phyloP scores from a whole-genome alignment of 2,797 vertebrate species.

The Alfaro cultratus region DNA sequence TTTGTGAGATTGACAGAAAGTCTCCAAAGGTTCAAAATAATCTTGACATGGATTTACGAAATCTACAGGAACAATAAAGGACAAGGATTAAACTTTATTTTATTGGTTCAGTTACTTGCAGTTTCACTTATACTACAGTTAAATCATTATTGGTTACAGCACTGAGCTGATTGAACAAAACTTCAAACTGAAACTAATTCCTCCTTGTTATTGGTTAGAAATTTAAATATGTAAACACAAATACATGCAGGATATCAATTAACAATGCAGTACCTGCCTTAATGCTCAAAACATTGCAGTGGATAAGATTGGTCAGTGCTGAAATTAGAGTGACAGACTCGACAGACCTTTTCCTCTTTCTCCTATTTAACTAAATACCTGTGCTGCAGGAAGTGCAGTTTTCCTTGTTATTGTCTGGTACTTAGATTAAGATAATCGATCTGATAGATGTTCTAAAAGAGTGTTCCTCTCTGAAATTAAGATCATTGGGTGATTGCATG shows the following conservation, averaged over 20 bases:
- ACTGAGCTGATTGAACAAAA: not conserved
- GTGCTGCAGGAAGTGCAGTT: not conserved
- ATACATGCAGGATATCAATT: not conserved
- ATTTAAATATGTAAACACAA: not conserved
- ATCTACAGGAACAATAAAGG: not conserved
- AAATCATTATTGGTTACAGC: not conserved
- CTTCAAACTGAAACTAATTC: not conserved
- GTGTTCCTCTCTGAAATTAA: not conserved
- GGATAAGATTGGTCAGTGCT: not conserved
- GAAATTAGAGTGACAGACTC: not conserved
- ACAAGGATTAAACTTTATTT: too few relatives aligned
- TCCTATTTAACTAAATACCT: not conserved
- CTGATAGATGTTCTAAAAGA: not conserved
- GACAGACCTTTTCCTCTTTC: too few relatives aligned
- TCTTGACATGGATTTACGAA: not conserved
- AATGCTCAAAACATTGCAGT: not conserved
- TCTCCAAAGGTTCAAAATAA: not conserved
- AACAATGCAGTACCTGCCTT: conserved; percentile 6
- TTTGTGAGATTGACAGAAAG: not conserved
- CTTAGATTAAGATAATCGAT: not conserved
- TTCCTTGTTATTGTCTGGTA: not conserved
- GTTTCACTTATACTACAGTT: not conserved
- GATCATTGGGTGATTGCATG: not conserved
- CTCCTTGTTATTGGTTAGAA: not conserved
- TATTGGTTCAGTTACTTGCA: too few relatives aligned